Evolutionary conservation across 2,113 vertebrate species (phyloP).

Genomic region (mouse (Mus musculus)): DNA sequence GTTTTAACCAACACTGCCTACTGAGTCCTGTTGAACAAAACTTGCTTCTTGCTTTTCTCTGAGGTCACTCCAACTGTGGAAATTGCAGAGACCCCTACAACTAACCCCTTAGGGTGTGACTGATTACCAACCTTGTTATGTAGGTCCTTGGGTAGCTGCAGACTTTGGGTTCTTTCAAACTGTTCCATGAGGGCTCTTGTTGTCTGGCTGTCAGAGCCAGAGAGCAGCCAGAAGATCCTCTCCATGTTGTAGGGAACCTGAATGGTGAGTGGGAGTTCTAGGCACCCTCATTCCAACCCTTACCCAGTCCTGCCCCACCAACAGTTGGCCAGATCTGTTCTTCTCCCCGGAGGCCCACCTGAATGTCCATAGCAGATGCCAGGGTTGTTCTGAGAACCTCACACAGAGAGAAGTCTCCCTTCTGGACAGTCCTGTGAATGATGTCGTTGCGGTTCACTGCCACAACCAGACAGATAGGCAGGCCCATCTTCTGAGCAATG

Average conservation of each 20-base stretch:
- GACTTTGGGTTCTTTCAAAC: conserved; percentile 87
- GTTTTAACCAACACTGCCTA: not conserved
- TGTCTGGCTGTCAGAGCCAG: conserved; percentile 82
- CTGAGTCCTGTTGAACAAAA: not conserved
- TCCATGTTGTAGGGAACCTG: conserved; percentile 98
- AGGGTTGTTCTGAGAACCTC: conserved; percentile 86
- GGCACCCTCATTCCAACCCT: not conserved
- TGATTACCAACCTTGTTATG: conserved; percentile 85
- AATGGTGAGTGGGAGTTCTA: not conserved
- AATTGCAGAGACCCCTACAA: not conserved
- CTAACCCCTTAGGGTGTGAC: fast-evolving
- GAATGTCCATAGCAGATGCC: conserved; percentile 97
- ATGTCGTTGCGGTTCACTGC: conserved; percentile 95
- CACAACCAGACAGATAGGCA: conserved; percentile 91
- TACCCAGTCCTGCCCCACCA: not conserved
- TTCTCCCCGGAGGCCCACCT: conserved; percentile 84
- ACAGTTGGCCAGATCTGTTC: not conserved
- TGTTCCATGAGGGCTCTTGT: conserved; percentile 91
- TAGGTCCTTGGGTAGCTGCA: conserved; percentile 86
- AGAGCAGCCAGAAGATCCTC: conserved; percentile 94
- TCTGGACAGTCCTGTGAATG: conserved; percentile 89
- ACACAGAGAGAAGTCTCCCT: conserved; percentile 93
- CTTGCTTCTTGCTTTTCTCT: not conserved
- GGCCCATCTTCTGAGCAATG: conserved; percentile 90
- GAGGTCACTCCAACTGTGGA: not conserved